Base-by-base conservation (phyloP, 2,113 vertebrate genomes). In the Laterallus jamaicensis region DNA sequence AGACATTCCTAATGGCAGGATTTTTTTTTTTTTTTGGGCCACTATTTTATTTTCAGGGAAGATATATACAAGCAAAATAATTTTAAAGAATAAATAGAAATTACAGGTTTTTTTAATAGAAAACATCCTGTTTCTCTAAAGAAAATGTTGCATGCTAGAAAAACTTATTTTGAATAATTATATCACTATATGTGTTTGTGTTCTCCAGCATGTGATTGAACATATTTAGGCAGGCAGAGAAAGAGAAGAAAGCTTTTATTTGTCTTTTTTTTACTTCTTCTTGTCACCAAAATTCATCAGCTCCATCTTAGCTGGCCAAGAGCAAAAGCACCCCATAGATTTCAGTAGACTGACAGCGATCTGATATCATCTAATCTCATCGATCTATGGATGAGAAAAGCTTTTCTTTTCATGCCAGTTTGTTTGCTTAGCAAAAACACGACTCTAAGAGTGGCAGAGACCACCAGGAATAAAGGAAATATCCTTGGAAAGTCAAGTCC, bases 381-480 rank as follows among this genome's bases (percentile, higher is more conserved):
- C 5, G 31, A 94, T 95, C 88, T 89, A 3, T 91, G 71, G 86
- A 94, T 91, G 80, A 92, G 86, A 91, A 95, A 94, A 96, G 83
- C 81, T 93, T 96, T 94, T 96, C 62, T 94, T 97, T 94, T 87
- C 86, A 63, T 75, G 92, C 92, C 86, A 91, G 91, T 97, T 93
- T 97, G 91, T 96, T 97, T 97, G 93, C 81, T 95, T 95, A 95
- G 91, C 69, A 87, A 97, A 93, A 92, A 85, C 58, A 62, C 73
- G 89, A 56, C 66, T 85, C 44, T 58, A 60, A 87, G 95, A 96
- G 58, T 92, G 95, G 81, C 95, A 96, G 93, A 82, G 96, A 96
- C 95, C 96, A 96, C 96, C 95, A 93, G 89, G 86, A 92, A 49
- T 79, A 93, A 87, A 90, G 93, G 88, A 97, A 96, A 93, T 94